These are phyloP conservation scores for Chaenogobius annularis DNA, from an alignment of 2,113 vertebrate genomes.

Conservation along the genomic window DNA sequence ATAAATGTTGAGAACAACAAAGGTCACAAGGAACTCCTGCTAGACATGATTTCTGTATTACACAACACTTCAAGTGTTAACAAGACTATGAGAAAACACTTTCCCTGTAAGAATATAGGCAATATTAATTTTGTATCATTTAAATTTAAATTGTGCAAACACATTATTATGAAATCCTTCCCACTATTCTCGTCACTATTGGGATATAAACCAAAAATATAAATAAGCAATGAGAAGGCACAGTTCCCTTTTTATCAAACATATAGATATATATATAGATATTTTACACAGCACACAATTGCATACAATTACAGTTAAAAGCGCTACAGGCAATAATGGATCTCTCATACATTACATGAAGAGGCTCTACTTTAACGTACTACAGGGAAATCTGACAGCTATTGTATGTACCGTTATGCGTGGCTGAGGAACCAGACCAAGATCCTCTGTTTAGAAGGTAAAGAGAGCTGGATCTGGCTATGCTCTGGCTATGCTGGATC, in stretches of 20 bases:
- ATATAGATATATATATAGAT: too few relatives aligned
- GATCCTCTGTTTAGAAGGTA: too few relatives aligned
- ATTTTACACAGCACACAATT: background rate
- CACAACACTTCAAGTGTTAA: background rate
- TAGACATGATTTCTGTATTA: background rate
- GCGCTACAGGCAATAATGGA: too few relatives aligned
- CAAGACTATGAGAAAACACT: too few relatives aligned
- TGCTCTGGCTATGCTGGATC: too few relatives aligned
- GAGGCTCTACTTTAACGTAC: too few relatives aligned
- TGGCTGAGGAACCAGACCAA: too few relatives aligned
- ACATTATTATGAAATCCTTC: background rate
- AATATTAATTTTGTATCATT: background rate
- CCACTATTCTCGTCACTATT: background rate
- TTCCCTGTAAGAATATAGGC: background rate
- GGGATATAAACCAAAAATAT: background rate
- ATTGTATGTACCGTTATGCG: too few relatives aligned
- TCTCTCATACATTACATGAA: too few relatives aligned
- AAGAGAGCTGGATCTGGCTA: too few relatives aligned
- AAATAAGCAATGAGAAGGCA: background rate
- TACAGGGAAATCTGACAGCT: too few relatives aligned
- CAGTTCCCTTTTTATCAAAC: background rate
- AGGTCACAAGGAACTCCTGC: background rate
- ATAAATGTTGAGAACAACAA: background rate
- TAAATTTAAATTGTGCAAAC: background rate
- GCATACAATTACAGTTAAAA: background rate